These are phyloP conservation scores for Aculops lycopersici DNA, from an alignment of 1,140 invertebrate species.

Conservation along the genomic window DNA sequence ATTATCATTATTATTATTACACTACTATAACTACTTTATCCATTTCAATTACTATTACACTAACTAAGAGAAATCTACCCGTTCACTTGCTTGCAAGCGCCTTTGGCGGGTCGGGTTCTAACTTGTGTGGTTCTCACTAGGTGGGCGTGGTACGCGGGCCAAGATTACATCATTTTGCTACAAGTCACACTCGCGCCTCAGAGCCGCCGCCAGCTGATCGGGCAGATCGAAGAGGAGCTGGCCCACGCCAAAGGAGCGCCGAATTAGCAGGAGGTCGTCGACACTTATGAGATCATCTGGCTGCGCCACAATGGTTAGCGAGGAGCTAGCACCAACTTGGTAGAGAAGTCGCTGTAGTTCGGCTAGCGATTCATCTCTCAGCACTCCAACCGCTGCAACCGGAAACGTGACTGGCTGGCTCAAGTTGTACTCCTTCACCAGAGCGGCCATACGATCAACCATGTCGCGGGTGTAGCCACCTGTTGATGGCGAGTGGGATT, in stretches of 20 bases:
- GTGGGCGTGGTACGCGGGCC: background rate
- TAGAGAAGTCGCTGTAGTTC: constrained; percentile 12
- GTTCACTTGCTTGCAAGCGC: background rate
- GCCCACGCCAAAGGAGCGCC: constrained; percentile 9
- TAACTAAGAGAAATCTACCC: background rate
- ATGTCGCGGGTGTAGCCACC: constrained; percentile 28
- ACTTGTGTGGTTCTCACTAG: no score
- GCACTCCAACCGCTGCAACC: constrained; percentile 34
- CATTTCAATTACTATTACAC: background rate
- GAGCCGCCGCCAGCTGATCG: constrained; percentile 15
- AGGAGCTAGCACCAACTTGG: constrained; percentile 7
- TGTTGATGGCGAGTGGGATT: background rate
- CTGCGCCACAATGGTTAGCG: constrained; percentile 1
- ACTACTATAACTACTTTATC: background rate
- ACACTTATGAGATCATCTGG: constrained; percentile 9
- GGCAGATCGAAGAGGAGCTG: constrained; percentile 11
- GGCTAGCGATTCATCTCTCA: constrained; percentile 25
- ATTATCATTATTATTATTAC: background rate
- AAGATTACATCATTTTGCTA: background rate
- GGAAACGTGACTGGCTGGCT: constrained; percentile 41
- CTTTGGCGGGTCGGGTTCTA: background rate
- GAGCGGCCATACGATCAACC: constrained; percentile 33
- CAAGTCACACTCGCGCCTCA: background rate
- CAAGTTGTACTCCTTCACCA: constrained; percentile 22
- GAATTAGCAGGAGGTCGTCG: constrained; percentile 10